Conservation (phyloP, 2,113 vertebrate species). For the Atlantisia rogersi region DNA sequence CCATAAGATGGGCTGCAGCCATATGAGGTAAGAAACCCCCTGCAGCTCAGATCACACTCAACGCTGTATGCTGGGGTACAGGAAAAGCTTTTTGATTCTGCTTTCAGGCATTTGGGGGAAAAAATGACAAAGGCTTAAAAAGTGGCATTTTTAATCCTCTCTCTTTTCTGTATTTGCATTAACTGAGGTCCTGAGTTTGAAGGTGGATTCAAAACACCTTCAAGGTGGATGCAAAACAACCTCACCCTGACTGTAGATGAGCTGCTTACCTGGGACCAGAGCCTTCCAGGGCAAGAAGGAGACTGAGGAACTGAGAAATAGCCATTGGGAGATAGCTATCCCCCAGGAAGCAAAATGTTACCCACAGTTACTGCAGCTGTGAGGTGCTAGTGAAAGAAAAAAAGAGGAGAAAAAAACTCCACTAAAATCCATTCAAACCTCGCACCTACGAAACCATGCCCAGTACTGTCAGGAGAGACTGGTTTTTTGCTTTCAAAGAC, state of each 20-base stretch:
- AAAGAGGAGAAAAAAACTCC: accelerated
- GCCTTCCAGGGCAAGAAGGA: not conserved
- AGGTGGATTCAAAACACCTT: not conserved
- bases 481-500: not conserved
- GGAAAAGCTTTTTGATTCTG: not conserved
- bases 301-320: not conserved
- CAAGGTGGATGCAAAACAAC: not conserved
- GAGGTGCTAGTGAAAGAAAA: not conserved
- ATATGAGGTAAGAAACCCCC: not conserved
- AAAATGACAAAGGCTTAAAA: not conserved
- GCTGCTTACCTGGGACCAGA: not conserved
- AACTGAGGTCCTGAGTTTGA: not conserved
- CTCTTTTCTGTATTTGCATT: not conserved
- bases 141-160: not conserved
- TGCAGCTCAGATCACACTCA: not conserved
- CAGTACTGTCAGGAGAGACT: not conserved
- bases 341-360: not conserved
- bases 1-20: not conserved
- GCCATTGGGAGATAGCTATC: not conserved
- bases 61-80: not conserved
- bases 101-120: not conserved
- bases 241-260: not conserved
- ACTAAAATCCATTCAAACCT: not conserved
- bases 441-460: not conserved
- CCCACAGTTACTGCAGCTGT: not conserved